Evolutionary conservation across 2,797 vertebrate genomes (phyloP), one percentile per base, ranked within the genome.

Genomic region (Myotis vivesi): DNA sequence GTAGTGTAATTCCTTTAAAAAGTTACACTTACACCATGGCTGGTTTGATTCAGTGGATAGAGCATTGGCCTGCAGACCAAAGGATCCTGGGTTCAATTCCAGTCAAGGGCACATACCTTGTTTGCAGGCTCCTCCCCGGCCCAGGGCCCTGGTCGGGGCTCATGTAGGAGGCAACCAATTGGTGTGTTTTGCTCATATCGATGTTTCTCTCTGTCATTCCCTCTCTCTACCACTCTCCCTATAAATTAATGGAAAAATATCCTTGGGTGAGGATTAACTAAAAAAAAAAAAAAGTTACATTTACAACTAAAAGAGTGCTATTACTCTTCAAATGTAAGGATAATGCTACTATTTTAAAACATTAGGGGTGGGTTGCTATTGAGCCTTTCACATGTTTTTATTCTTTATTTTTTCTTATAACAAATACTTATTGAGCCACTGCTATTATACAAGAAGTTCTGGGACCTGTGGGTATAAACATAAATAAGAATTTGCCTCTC

Each of bases 251-350:
- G 59, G 57, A 62, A 62, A 62, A 62, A 62, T 59, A 62, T 57
- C 8, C 55, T 25, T 25, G 22, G 55, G 55, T 57, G 55, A 25
- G 23, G 55, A 23, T 62, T 62, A 62, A 62, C 28, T 62, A 6
- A 62, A 62, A 62, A 30, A 62, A 30, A 62, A 59, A 59, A 28
- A 62, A 62, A 15, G 5, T 19, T 20, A 9, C 20, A 66, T 68
- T 95, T 91, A 85, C 28, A 94, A 73, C 30, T 36, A 75, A 93
- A 89, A 76, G n/a, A 44, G 15, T 82, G 38, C 8, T 59, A 30
- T 38, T 73, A 25, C 23, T 82, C 38, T 83, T 87, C 23, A 79
- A 91, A 33, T 72, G 17, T 71, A 66, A 92, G 87, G 44, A 59
- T 44, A 0, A 30, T 69, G 10, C 4, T 66, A 64, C 20, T 59